phyloP scores from a whole-genome alignment of 2,113 vertebrate genomes.

The Gadus macrocephalus region DNA sequence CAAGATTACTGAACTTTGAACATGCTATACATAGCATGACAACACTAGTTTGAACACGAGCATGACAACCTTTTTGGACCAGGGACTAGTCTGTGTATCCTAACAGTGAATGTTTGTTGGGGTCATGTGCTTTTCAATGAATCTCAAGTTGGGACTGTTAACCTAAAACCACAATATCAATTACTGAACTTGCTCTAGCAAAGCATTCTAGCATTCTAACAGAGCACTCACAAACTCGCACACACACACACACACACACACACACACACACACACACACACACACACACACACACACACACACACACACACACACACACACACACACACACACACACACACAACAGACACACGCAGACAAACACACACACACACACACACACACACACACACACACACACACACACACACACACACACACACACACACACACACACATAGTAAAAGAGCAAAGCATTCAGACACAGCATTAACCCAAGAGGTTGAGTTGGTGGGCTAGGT shows the following conservation, averaged over 20 bases:
- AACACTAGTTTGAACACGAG: too few relatives aligned
- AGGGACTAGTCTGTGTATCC: too few relatives aligned
- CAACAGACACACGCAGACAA: slow-evolving; percentile 1
- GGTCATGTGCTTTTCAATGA: too few relatives aligned
- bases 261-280: slow-evolving; percentile 2
- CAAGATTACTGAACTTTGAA: too few relatives aligned
- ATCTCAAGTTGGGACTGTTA: not conserved
- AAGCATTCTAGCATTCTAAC: too few relatives aligned
- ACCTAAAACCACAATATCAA: not conserved
- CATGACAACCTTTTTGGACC: too few relatives aligned
- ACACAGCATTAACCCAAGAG: not conserved
- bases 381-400: slow-evolving; percentile 1
- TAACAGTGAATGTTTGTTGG: too few relatives aligned
- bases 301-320: not conserved
- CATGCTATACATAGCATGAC: too few relatives aligned
- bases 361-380: not conserved
- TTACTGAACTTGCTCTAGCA: not conserved
- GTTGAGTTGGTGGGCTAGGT: too few relatives aligned
- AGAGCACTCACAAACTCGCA: not conserved
- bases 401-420: slow-evolving; percentile 1
- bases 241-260: not conserved
- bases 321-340: not conserved
- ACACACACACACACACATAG: not conserved
- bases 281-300: slow-evolving; percentile 1
- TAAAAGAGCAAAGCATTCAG: not conserved